Base-by-base conservation (phyloP, 1,140 invertebrate species). In the Ctenoplectra terminalis region DNA sequence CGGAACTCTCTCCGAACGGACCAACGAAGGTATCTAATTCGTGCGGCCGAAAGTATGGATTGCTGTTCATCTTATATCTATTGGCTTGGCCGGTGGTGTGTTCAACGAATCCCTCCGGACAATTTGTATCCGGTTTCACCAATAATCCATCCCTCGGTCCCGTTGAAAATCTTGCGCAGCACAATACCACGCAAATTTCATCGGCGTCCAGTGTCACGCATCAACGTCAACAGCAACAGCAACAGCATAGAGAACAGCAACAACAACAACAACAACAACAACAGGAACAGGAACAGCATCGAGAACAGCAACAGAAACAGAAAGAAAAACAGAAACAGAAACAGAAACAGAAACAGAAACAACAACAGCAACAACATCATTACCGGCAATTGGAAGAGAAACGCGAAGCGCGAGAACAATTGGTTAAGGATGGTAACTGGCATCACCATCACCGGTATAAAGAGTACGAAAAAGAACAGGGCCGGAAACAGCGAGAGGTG, bases 1-100 rank as follows among this genome's bases (percentile, higher is more conserved):
- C 26, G 56, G 20, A 72, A 43, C 29, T 58, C 60, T 61, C 37
- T 63, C 48, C 46, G 58, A 76, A 56, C 66, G 46, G 61, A 58
- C 37, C 69, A 66, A 48, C 71, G 43, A 77, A 46, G 48, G n/a
- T 71, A 40, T 60, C 63, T 15, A 67, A 52, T 60, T 34, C 54
- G 20, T 61, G 61, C 50, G 76, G 61, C 15, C 66, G 67, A n/a
- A 85, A 82, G 13, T 88, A 88, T 75, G 81, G 70, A 31, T 67
- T 89, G 29, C 78, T 93, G 66, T 89, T 93, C 71, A 67, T 92
- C 70, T 73, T 93, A 58, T 93, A 92, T 72, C 88, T 93, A 69
- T 81, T 93, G 72, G 88, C 90, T 54, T 85, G 92, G 86, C 92
- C 92, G 71, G 43, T 92, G 34, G 84, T 93, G 20, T 91, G 89